phyloP scores from a whole-genome alignment of 2,113 vertebrate genomes.

The Haplotaxodon microlepis region DNA sequence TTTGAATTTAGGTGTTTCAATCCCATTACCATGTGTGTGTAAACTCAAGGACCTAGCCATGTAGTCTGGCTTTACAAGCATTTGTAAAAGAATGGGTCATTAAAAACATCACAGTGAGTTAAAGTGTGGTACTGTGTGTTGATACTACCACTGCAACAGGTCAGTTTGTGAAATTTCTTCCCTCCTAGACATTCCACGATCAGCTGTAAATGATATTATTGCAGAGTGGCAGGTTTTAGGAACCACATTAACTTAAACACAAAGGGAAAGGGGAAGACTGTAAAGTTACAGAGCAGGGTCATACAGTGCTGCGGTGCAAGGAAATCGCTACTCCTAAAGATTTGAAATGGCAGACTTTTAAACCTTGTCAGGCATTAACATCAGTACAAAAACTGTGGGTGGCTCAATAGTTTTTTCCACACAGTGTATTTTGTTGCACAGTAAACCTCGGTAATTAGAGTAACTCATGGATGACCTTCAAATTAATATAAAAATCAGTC shows the following conservation, averaged over 20 bases:
- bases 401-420: not conserved
- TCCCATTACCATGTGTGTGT: not conserved
- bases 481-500: not conserved
- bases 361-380: not conserved
- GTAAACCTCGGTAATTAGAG: not conserved
- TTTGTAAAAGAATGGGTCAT: not conserved
- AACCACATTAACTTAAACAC: not conserved
- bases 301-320: not conserved
- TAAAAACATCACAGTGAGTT: not conserved
- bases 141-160: not conserved
- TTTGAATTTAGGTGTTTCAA: not conserved
- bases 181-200: not conserved
- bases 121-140: not conserved
- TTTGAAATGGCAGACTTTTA: not conserved
- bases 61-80: not conserved
- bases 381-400: not conserved
- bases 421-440: not conserved
- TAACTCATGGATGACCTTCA: not conserved
- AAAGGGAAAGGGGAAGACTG: not conserved
- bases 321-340: not conserved
- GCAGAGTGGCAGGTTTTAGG: not conserved
- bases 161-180: not conserved
- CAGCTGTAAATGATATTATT: not conserved
- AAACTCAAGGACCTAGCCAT: not conserved
- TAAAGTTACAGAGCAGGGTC: not conserved